Evolutionary conservation across 1,140 invertebrate genomes (phyloP), one percentile per base, ranked within the genome.

Genomic region (Achatina immaculata): DNA sequence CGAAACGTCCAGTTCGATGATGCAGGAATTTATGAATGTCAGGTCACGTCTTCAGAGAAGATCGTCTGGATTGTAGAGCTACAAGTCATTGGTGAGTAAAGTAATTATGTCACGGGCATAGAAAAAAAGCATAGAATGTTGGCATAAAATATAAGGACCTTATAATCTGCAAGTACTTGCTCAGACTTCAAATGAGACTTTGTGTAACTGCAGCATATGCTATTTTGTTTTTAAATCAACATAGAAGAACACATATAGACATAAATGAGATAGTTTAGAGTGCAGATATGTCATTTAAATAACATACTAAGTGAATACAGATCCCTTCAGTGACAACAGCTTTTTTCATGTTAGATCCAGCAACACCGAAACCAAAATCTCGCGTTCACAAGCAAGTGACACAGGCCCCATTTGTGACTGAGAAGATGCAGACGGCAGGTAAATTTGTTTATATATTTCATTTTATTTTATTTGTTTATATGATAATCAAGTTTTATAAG

Each of bases 1-100:
- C 42, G 65, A 1, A 71, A 80, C 34, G 78, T 72, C 4, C 40
- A 51, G 28, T 48, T 34, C 24, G 38, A 80, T 24, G 65, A 80
- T 36, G 68, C 78, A 3, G 78, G 78, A 7, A 28, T 71, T 16
- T 80, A 80, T 42, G 78, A 80, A 72, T 80, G 78, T 72, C 78
- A 80, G 55, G n/a, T 80, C 0, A 80, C 78, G 24, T 80, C 78
- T 19, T 34, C 66, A 2, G 66, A 69, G 34, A 36, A 71, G 19
- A 43, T 71, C 45, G 31, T 58, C 0, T 58, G 78, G 48, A 42
- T 51, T 38, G 43, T 80, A 21, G 43, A 55, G 38, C 42, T 80
- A n/a, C 51, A 48, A 34, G 68, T 80, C n/a, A 28, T 80, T 24
- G 78, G 78, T 80, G 58, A 71, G 66, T 71, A 2, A 51, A 68